Evolutionary conservation across 37 sponge, comb jelly and placozoan species (phyloP).

Genomic region (Agelas oroides): DNA sequence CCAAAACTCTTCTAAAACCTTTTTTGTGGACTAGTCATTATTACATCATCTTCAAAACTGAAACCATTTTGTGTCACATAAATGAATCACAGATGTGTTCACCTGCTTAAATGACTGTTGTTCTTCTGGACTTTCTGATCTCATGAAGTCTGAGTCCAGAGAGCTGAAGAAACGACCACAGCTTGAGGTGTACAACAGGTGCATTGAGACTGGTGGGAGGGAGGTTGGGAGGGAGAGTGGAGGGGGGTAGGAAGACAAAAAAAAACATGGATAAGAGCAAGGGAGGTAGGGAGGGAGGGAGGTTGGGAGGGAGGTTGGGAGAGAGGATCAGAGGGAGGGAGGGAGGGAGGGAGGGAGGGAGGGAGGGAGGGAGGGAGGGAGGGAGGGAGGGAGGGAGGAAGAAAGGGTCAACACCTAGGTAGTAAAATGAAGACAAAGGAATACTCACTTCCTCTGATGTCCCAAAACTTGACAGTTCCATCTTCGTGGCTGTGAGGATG

Average conservation of each 20-base stretch:
- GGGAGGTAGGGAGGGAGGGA: neutral
- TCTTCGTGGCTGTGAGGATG: conserved; percentile 84
- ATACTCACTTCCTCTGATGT: conserved; percentile 75
- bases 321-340: neutral
- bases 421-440: neutral
- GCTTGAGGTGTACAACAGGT: conserved; percentile 36
- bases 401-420: neutral
- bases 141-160: conserved; percentile 47
- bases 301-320: neutral
- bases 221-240: neutral
- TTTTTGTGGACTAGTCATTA: no score
- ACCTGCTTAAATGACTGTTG: no score
- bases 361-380: conserved; percentile 3
- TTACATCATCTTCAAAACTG: no score
- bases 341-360: neutral
- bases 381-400: neutral
- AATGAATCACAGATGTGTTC: no score
- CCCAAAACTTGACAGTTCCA: conserved; percentile 97
- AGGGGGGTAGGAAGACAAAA: neutral
- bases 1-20: no score
- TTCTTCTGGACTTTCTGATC: no score
- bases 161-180: conserved; percentile 47
- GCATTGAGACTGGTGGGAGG: conserved; percentile 44
- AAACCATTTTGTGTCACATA: no score
- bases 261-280: no score